phyloP scores from a whole-genome alignment of 2,113 vertebrate genomes.

The Larimichthys polyactis region DNA sequence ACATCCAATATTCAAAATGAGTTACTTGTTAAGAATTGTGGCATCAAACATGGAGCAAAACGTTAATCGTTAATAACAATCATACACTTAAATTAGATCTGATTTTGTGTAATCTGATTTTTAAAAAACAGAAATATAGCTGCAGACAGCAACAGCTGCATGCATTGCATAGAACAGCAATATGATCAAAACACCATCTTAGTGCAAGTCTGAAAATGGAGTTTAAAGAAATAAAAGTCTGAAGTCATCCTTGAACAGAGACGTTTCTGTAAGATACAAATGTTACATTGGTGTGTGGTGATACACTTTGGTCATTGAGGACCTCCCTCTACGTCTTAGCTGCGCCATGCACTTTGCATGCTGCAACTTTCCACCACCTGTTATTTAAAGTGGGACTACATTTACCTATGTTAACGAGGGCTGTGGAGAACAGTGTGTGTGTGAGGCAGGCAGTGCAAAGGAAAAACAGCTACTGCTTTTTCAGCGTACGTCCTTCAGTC shows the following conservation, averaged over 20 bases:
- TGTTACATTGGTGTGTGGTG: neutral
- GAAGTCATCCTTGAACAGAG: neutral
- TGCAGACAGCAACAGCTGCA: slow-evolving; percentile 9
- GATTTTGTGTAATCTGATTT: slow-evolving; percentile 8
- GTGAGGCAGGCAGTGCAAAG: slow-evolving; percentile 31
- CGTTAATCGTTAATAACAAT: neutral
- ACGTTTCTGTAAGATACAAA: slow-evolving; percentile 11
- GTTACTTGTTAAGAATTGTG: slow-evolving; percentile 9
- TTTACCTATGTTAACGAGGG: slow-evolving; percentile 14
- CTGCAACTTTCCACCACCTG: neutral
- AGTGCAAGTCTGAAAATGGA: neutral
- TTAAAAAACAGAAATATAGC: slow-evolving; percentile 19
- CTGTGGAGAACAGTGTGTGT: slow-evolving; percentile 13
- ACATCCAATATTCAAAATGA: slow-evolving; percentile 1
- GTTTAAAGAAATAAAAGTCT: slow-evolving; percentile 1
- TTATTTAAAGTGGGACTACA: slow-evolving; percentile 1
- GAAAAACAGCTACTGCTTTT: slow-evolving; percentile 28
- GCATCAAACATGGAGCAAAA: slow-evolving; percentile 10
- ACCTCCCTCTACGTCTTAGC: neutral
- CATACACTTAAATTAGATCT: neutral
- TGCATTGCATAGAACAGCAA: slow-evolving; percentile 38
- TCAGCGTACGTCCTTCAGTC: slow-evolving; percentile 10
- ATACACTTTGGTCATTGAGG: neutral
- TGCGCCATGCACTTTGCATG: neutral
- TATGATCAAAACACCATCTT: neutral